A percentile compares a stretch with the other conserved stretches of the same genome.
Evolutionary conservation across 2,888 invertebrate genomes (phyloP).

Genomic region (Phaonia tiefii): DNA sequence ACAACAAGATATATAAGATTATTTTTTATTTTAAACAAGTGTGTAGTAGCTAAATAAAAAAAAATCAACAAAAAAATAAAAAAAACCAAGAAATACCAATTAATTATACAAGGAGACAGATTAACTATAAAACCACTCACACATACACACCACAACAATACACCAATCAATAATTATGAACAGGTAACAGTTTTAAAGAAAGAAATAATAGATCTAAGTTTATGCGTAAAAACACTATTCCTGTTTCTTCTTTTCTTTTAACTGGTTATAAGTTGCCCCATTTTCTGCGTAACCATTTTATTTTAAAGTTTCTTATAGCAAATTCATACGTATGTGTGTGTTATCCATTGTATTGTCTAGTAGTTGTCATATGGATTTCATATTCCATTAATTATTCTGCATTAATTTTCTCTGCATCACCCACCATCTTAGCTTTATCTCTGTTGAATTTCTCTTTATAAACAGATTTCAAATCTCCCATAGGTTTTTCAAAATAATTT

Average conservation of each 20-base stretch:
- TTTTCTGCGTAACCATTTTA: background rate
- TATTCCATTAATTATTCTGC: too few species aligned
- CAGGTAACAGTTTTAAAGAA: conserved; percentile 58
- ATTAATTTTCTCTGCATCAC: background rate
- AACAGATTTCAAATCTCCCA: conserved; percentile 9
- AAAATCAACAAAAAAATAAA: conserved; percentile 34
- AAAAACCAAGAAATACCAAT: conserved; percentile 23
- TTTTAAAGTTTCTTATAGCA: background rate
- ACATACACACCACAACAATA: conserved; percentile 39
- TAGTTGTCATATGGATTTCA: too few species aligned
- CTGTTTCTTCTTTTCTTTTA: conserved; percentile 27
- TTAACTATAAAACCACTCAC: background rate
- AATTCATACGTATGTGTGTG: background rate
- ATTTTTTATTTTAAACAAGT: conserved; percentile 62
- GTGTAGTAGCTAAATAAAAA: conserved; percentile 64
- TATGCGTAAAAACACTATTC: conserved; percentile 42
- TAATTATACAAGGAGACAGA: background rate
- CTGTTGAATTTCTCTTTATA: background rate
- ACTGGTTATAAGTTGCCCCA: conserved; percentile 3
- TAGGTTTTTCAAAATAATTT: conserved; percentile 53
- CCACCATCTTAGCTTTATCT: background rate
- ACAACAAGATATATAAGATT: conserved; percentile 42
- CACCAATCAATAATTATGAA: conserved; percentile 57
- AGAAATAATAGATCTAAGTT: conserved; percentile 55
- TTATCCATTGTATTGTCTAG: background rate